Evolutionary conservation across 2,888 invertebrate species (phyloP).

Genomic region (Aphodius sticticus): DNA sequence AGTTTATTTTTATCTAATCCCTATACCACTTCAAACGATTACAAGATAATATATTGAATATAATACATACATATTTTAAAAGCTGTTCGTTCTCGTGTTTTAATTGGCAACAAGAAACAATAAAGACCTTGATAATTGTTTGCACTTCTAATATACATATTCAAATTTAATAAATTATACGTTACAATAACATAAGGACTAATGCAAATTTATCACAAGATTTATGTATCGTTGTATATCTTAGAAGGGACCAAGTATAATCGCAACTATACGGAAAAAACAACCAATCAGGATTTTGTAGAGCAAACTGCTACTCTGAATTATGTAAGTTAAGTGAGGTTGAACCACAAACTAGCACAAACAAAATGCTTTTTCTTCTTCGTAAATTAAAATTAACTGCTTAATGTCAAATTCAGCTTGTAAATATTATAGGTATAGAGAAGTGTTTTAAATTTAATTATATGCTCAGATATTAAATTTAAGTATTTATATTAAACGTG

Average conservation of each 20-base stretch:
- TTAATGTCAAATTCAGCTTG: neutral
- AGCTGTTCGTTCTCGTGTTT: neutral
- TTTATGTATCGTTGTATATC: neutral
- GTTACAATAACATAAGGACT: neutral
- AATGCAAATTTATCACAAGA: neutral
- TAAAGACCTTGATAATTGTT: neutral
- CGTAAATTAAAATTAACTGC: neutral
- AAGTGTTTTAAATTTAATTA: too few relatives aligned
- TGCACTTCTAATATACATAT: neutral
- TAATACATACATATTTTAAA: neutral
- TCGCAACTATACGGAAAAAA: too few relatives aligned
- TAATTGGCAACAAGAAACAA: neutral
- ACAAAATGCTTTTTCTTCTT: too few relatives aligned
- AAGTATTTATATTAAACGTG: too few relatives aligned
- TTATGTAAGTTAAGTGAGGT: neutral
- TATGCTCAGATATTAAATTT: too few relatives aligned
- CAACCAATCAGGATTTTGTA: neutral
- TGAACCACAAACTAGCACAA: neutral
- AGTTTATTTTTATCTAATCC: neutral
- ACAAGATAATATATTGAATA: neutral
- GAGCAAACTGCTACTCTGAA: neutral
- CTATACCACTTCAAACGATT: neutral
- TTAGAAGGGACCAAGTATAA: too few relatives aligned
- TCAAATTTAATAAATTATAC: neutral
- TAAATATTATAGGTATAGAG: too few relatives aligned